These are phyloP conservation scores for Hecatera dysodea DNA, from an alignment of 2,888 invertebrate genomes.

Conservation along the genomic window DNA sequence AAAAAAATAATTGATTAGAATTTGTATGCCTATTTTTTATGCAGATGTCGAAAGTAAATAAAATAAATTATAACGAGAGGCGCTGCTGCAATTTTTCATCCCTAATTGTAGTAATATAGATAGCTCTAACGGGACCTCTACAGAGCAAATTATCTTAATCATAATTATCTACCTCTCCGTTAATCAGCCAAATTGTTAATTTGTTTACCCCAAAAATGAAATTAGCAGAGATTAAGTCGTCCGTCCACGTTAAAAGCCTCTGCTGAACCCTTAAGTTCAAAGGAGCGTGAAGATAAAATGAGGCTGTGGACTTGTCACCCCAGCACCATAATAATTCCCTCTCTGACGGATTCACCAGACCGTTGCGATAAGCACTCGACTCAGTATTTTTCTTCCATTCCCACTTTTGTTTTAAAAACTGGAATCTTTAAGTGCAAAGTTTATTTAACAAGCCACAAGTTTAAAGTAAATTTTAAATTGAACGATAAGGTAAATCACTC, in stretches of 20 bases:
- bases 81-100: neutral
- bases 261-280: slow-evolving; percentile 41
- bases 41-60: neutral
- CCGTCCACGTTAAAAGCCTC: slow-evolving; percentile 20
- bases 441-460: slow-evolving; percentile 45
- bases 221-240: slow-evolving; percentile 30
- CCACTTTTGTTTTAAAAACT: slow-evolving; percentile 22
- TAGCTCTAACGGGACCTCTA: neutral
- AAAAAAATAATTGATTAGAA: neutral
- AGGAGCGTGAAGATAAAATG: slow-evolving; percentile 57
- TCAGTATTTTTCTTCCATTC: slow-evolving; percentile 55
- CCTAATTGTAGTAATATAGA: neutral
- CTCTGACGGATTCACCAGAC: slow-evolving; percentile 59
- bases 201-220: slow-evolving; percentile 35
- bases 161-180: slow-evolving; percentile 11
- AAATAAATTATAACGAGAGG: neutral
- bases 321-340: slow-evolving; percentile 51
- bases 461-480: slow-evolving; percentile 42
- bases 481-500: slow-evolving; percentile 46
- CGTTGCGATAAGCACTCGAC: slow-evolving; percentile 52
- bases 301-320: slow-evolving; percentile 25
- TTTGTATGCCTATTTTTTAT: neutral
- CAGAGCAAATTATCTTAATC: neutral
- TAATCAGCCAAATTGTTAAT: slow-evolving; percentile 28
- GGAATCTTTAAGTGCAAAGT: slow-evolving; percentile 50